phyloP scores from a whole-genome alignment of 2,888 invertebrate genomes.

The Melipona bicolor region DNA sequence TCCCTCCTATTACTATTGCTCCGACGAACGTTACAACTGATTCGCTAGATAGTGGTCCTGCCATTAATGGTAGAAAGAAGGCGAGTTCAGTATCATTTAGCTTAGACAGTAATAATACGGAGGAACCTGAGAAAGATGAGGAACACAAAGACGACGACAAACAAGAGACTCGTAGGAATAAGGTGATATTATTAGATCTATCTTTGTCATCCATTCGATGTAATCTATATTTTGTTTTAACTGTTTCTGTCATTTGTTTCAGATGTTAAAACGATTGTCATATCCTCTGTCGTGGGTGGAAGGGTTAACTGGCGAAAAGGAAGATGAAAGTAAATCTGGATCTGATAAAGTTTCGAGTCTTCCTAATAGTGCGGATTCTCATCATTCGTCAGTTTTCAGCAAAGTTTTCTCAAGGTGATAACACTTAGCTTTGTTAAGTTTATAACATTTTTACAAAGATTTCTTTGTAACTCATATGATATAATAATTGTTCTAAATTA shows the following conservation, averaged over 20 bases:
- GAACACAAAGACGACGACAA: conserved; percentile 82
- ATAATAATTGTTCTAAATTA: conserved; percentile 52
- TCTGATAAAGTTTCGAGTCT: conserved; percentile 86
- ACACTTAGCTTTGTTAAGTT: conserved; percentile 24
- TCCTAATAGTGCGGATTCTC: conserved; percentile 87
- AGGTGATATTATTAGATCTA: conserved; percentile 84
- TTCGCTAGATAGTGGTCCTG: conserved; percentile 84
- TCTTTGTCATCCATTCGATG: not conserved
- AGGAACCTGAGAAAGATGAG: conserved; percentile 85
- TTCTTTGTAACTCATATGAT: conserved; percentile 38
- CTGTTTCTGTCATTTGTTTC: conserved; percentile 59
- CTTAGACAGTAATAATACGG: conserved; percentile 86
- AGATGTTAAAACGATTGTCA: conserved; percentile 96
- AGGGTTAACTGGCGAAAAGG: conserved; percentile 92
- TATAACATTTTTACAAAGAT: conserved; percentile 27
- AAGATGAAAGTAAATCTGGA: conserved; percentile 86
- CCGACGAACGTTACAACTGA: conserved; percentile 88
- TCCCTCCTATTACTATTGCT: conserved; percentile 92
- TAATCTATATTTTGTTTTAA: not conserved
- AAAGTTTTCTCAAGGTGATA: conserved; percentile 95
- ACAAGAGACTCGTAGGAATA: conserved; percentile 89
- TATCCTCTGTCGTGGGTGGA: conserved; percentile 97
- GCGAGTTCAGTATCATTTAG: conserved; percentile 90
- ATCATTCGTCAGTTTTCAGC: conserved; percentile 92
- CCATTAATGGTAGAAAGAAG: conserved; percentile 87